Conservation (phyloP, 2,888 invertebrate species). For the Cenopis cana region DNA sequence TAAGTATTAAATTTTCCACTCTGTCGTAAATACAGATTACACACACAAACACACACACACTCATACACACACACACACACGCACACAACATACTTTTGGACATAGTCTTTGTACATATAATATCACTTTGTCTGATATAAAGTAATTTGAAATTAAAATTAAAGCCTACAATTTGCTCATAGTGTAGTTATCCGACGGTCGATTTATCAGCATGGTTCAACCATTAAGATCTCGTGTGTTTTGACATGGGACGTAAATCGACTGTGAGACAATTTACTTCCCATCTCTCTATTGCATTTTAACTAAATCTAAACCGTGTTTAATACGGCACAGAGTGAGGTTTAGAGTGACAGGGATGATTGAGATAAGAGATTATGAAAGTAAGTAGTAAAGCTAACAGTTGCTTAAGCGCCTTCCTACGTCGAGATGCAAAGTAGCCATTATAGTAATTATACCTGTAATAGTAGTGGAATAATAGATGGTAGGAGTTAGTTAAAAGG, state of each 20-base stretch:
- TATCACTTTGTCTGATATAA: too few relatives aligned
- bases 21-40: too few relatives aligned
- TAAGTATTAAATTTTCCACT: too few relatives aligned
- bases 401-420: conserved; percentile 36
- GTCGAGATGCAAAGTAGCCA: conserved; percentile 36
- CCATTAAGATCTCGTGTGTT: conserved; percentile 42
- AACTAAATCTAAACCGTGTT: not conserved
- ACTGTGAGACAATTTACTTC: not conserved
- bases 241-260: conserved; percentile 40
- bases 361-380: conserved; percentile 6
- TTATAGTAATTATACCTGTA: conserved; percentile 29
- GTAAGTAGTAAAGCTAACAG: conserved; percentile 17
- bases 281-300: not conserved
- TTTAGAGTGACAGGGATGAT: not conserved
- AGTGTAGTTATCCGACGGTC: conserved; percentile 14
- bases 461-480: conserved; percentile 20
- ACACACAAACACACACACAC: too few relatives aligned
- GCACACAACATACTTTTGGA: too few relatives aligned
- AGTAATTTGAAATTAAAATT: conserved; percentile 28
- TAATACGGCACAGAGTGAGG: not conserved
- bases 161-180: conserved; percentile 18
- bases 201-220: conserved; percentile 38
- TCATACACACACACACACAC: too few relatives aligned
- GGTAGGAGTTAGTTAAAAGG: conserved; percentile 19
- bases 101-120: too few relatives aligned